Base-by-base conservation (phyloP, 1,140 invertebrate genomes). In the Galleria mellonella region DNA sequence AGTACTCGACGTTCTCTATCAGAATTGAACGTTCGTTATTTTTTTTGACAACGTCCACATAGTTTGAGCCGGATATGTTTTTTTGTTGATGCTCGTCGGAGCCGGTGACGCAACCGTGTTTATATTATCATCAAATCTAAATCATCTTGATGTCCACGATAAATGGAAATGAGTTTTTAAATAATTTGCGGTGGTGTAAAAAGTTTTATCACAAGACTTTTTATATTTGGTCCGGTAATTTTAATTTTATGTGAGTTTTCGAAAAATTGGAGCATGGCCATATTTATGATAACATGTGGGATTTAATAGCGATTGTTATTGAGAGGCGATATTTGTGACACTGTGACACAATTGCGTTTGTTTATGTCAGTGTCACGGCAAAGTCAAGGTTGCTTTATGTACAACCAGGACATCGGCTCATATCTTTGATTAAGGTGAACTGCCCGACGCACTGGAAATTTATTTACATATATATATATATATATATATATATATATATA, bases 11-110 rank as follows among this genome's bases (percentile, higher is more conserved):
- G 17, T 23, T 23, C 17, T 23, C 17, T 2, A 23, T 23, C 6
- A 23, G 23, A 43, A 43, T 46, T 48, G 47, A 49, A 42, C 46
- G 30, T 43, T 53, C 32, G 35, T 48, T n/a, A n/a, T n/a, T 43
- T 41, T 60, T 60, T 58, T 54, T 57, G 53, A 39, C 36, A 46
- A 44, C 46, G 17, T 23, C 17, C 17, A 23, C 17, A 23, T 23
- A 23, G 33, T 51, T 51, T 51, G 57, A 83, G 69, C 72, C 75
- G 75, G 78, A 79, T 79, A 62, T 55, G 38, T 55, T 71, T 81
- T 72, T 76, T 74, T 72, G 58, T 68, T 52, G 49, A 63, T 66
- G 59, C 47, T 61, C 62, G 56, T 55, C 38, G 47, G 44, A 50
- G 51, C 46, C 39, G 45, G 54, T 83, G 78, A 83, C 73, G 78